These are phyloP conservation scores for Drosophila suzukii DNA, from an alignment of 1,140 invertebrate species.

Conservation along the genomic window DNA sequence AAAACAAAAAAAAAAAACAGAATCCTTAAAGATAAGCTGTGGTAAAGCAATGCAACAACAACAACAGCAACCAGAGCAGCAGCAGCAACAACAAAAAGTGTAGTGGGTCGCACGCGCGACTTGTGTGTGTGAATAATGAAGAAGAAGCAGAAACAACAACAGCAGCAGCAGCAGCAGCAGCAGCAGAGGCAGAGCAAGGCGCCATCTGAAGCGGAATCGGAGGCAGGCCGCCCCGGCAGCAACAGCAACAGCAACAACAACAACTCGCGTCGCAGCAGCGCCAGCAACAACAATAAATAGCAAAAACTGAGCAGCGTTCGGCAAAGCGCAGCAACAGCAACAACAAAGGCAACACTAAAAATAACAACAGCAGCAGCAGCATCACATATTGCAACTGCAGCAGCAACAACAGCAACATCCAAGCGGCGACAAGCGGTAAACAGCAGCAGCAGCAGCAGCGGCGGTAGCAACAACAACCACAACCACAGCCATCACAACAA, in stretches of 20 bases:
- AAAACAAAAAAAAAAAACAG: not conserved
- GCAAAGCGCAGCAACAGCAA: constrained; percentile 65
- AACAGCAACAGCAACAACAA: constrained; percentile 38
- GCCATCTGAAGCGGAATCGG: constrained; percentile 53
- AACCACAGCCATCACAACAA: constrained; percentile 19
- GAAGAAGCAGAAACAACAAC: constrained; percentile 77
- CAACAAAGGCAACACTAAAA: constrained; percentile 30
- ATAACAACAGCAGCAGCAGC: constrained; percentile 9
- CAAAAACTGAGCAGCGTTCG: constrained; percentile 79
- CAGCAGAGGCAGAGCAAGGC: constrained; percentile 51
- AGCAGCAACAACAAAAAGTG: constrained; percentile 57
- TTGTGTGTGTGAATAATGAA: constrained; percentile 74
- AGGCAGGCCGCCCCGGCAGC: constrained; percentile 39
- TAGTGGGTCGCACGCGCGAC: constrained; percentile 63
- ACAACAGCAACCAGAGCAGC: constrained; percentile 8
- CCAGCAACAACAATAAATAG: constrained; percentile 75
- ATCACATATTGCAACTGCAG: not conserved
- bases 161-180: constrained; percentile 54
- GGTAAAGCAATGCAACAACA: constrained; percentile 45
- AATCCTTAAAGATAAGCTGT: constrained; percentile 7
- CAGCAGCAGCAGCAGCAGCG: constrained; percentile 28
- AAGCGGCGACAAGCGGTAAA: constrained; percentile 13
- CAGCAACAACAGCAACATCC: constrained; percentile 22
- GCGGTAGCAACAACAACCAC: constrained; percentile 19
- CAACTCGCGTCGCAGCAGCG: constrained; percentile 65